phyloP scores from a whole-genome alignment of 2,888 invertebrate genomes.

The Stomorhina lunata region DNA sequence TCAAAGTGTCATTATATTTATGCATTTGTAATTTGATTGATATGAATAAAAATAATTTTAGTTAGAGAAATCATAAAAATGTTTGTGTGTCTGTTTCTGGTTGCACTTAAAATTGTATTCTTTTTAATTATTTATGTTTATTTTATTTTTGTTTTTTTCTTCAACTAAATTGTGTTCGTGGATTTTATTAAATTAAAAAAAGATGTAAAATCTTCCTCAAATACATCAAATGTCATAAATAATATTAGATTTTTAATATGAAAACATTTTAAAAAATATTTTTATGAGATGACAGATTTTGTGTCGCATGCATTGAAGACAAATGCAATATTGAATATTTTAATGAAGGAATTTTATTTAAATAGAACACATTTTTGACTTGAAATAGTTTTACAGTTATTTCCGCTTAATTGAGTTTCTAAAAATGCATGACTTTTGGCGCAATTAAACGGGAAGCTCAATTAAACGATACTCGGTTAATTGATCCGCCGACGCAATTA shows the following conservation, averaged over 20 bases:
- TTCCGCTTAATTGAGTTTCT: too few relatives aligned
- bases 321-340: slow-evolving; percentile 20
- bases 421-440: too few relatives aligned
- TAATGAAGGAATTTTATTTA: too few relatives aligned
- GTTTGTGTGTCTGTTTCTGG: not conserved
- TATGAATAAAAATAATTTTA: slow-evolving; percentile 14
- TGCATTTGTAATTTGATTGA: slow-evolving; percentile 35
- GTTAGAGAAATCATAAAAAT: not conserved
- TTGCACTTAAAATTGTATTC: not conserved
- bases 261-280: slow-evolving; percentile 44
- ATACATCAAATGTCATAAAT: slow-evolving; percentile 50
- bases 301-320: slow-evolving; percentile 35
- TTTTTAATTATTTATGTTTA: too few relatives aligned
- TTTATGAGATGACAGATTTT: slow-evolving; percentile 45
- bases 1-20: slow-evolving; percentile 17
- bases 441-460: too few relatives aligned
- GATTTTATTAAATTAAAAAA: not conserved
- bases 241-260: slow-evolving; percentile 39
- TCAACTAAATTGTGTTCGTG: not conserved
- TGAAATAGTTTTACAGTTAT: too few relatives aligned
- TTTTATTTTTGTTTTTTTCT: not conserved
- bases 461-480: too few relatives aligned
- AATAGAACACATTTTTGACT: too few relatives aligned
- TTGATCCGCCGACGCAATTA: too few relatives aligned
- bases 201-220: slow-evolving; percentile 28